These are phyloP conservation scores for Calameuta filiformis DNA, from an alignment of 2,888 invertebrate species.

Conservation along the genomic window DNA sequence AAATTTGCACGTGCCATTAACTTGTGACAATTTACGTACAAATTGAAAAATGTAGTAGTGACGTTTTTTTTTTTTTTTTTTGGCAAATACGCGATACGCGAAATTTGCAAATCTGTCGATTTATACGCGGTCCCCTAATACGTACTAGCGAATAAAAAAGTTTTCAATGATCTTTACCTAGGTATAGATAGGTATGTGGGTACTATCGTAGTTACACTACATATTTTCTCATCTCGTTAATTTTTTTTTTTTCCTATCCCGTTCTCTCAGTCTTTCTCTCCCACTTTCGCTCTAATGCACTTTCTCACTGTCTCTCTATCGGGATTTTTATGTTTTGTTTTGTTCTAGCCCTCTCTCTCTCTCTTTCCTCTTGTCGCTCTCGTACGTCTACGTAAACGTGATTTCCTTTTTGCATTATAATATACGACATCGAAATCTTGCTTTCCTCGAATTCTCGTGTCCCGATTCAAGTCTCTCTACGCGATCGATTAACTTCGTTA, in stretches of 20 bases:
- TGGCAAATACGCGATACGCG: not conserved
- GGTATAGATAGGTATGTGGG: not conserved
- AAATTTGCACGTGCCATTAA: not conserved
- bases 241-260: not conserved
- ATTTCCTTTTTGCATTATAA: not conserved
- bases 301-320: constrained; percentile 19
- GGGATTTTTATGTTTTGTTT: constrained; percentile 20
- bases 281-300: not conserved
- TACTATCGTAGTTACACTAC: not conserved
- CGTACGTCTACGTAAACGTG: not conserved
- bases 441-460: not conserved
- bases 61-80: too few species aligned
- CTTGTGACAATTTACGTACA: not conserved
- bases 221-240: not conserved
- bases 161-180: not conserved
- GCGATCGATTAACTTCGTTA: not conserved
- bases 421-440: not conserved
- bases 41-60: not conserved
- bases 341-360: not conserved
- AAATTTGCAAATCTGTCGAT: not conserved
- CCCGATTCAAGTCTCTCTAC: not conserved
- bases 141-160: not conserved
- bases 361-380: not conserved
- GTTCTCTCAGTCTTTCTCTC: not conserved
- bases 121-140: not conserved